phyloP scores from a whole-genome alignment of 1,140 invertebrate species.

The Polypedilum vanderplanki region DNA sequence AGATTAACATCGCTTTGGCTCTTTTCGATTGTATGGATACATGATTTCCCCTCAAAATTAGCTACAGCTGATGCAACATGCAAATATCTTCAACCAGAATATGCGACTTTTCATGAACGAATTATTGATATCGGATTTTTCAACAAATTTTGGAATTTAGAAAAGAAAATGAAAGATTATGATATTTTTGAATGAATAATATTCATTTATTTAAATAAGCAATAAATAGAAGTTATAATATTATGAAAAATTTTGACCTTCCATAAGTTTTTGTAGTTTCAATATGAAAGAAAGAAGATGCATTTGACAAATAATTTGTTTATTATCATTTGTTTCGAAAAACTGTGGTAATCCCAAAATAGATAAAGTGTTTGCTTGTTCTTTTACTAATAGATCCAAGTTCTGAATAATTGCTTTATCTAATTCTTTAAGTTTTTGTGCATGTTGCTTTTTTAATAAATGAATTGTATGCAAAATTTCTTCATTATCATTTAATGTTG shows the following conservation, averaged over 20 bases:
- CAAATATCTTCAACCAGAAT: conserved; percentile 58
- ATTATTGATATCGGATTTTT: conserved; percentile 73
- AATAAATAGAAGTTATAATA: not conserved
- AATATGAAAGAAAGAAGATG: not conserved
- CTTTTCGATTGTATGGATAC: conserved; percentile 66
- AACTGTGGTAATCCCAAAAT: not conserved
- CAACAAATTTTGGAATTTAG: conserved; percentile 64
- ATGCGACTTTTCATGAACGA: conserved; percentile 52
- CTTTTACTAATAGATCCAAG: not conserved
- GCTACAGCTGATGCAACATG: conserved; percentile 65
- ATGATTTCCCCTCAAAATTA: conserved; percentile 58
- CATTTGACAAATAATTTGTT: not conserved
- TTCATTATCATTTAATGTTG: conserved; percentile 1
- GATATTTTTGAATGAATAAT: conserved; percentile 57
- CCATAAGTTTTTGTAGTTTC: not conserved
- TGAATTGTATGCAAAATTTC: not conserved
- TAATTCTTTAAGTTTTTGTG: not conserved
- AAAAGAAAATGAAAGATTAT: conserved; percentile 65
- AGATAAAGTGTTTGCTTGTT: not conserved
- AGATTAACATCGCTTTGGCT: conserved; percentile 59
- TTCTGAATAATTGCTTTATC: not conserved
- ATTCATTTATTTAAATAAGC: not conserved
- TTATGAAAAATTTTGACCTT: not conserved
- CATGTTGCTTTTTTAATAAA: not conserved
- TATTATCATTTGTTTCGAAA: not conserved